Base-by-base conservation (phyloP, 2,797 vertebrate species). In the Poeciliopsis turneri region DNA sequence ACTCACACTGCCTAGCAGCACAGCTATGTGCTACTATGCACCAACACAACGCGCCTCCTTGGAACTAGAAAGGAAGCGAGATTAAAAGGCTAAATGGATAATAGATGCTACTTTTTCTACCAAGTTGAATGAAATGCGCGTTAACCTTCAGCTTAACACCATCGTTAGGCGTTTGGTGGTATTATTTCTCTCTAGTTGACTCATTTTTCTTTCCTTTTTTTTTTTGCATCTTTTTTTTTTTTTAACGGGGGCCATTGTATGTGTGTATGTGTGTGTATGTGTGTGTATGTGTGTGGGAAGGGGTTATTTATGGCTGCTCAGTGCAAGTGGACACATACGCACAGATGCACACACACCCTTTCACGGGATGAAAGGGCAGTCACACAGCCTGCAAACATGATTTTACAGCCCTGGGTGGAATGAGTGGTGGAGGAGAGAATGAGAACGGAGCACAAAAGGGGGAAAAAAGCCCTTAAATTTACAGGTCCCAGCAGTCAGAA, bases 401-500 rank as follows among this genome's bases (percentile, higher is more conserved):
- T 95, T 95, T 95, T 95, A 95, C 93, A 94, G 92, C 94, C 93
- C 92, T 94, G 92, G 89, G 92, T 93, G 91, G 94, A 94, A 95
- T 94, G 93, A 94, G 92, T 90, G 88, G 90, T 92, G 87, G 94
- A 94, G 93, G 90, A 90, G 91, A 93, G 89, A 92, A 92, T 92
- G 89, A 93, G 89, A 89, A 90, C 87, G 89, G 89, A 92, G 93
- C 86, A 94, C 93, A 94, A 92, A 93, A 92, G 92, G 89, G 88
- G 49, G 20, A 23, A 23, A 84, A 90, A 92, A 92, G 84, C 92
- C 88, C 89, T 87, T 85, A 90, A 88, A 92, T 92, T 92, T 92
- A 93, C 84, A 87, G 87, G 88, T 91, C 90, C 86, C 90, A 79
- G 83, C 86, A 89, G 91, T 86, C 89, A 87, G 81, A 89, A 89